Conservation (phyloP, 2,888 invertebrate species). For the Gasteruption jaculator region DNA sequence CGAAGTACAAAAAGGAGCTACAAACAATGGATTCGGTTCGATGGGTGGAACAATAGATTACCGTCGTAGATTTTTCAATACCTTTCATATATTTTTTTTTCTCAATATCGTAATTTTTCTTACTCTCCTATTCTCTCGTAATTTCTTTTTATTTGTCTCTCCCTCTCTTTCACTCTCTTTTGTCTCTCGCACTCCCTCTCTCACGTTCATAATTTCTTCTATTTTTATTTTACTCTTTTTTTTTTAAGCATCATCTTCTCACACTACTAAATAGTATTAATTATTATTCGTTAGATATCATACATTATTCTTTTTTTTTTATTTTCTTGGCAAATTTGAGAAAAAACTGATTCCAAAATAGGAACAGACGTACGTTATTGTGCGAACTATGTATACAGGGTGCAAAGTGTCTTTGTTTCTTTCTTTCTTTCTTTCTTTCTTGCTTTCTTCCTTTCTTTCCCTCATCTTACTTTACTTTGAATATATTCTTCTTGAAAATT, state of each 20-base stretch:
- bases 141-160: constrained; percentile 9
- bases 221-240: constrained; percentile 23
- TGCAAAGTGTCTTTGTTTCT: constrained; percentile 34
- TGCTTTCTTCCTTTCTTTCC: constrained; percentile 15
- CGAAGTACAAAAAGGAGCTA: no score
- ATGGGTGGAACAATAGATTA: no score
- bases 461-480: no score
- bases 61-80: no score
- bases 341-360: constrained; percentile 46
- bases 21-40: no score
- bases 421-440: constrained; percentile 12
- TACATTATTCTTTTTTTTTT: constrained; percentile 24
- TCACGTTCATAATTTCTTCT: constrained; percentile 9
- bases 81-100: no score
- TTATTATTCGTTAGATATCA: no score
- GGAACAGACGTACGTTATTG: constrained; percentile 48
- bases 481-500: no score
- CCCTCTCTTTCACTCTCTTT: constrained; percentile 9
- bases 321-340: constrained; percentile 42
- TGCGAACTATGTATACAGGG: constrained; percentile 47
- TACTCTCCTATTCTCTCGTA: no score
- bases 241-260: no score
- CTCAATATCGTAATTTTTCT: no score
- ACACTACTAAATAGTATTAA: no score
- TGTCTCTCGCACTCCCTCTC: neutral